phyloP scores from a whole-genome alignment of 2,888 invertebrate genomes.

The Melanostoma mellinum region DNA sequence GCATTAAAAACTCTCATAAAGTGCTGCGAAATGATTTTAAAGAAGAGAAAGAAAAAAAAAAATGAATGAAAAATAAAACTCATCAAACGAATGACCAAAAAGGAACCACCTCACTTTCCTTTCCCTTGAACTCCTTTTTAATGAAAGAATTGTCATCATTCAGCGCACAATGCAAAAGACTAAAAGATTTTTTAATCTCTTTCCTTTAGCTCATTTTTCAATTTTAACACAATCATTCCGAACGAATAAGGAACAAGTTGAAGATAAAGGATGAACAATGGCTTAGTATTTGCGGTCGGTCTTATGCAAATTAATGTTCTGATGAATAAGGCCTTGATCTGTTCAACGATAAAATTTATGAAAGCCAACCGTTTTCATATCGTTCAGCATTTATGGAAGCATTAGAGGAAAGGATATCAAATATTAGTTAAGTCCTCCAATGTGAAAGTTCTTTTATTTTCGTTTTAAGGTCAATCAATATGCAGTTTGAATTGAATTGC shows the following conservation, averaged over 20 bases:
- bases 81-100: constrained; percentile 36
- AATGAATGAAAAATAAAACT: constrained; percentile 14
- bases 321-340: constrained; percentile 28
- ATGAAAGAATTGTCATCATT: constrained; percentile 61
- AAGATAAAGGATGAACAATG: constrained; percentile 46
- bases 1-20: constrained; percentile 43
- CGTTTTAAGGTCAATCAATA: constrained; percentile 16
- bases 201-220: constrained; percentile 51
- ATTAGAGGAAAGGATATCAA: constrained; percentile 25
- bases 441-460: constrained; percentile 5
- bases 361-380: constrained; percentile 29
- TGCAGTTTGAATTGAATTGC: constrained; percentile 12
- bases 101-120: constrained; percentile 20
- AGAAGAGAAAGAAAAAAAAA: constrained; percentile 2
- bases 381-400: constrained; percentile 9
- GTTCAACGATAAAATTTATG: constrained; percentile 25
- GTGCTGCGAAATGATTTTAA: neutral
- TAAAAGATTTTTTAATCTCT: constrained; percentile 50
- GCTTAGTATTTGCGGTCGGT: constrained; percentile 55
- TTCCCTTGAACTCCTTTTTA: constrained; percentile 46
- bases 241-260: constrained; percentile 29
- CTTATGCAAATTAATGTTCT: constrained; percentile 64
- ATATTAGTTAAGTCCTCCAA: constrained; percentile 37
- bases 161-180: constrained; percentile 3
- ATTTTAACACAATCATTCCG: constrained; percentile 53